Percentiles rank a stretch among this genome's conserved stretches.
These are phyloP conservation scores for Mystacides longicornis DNA, from an alignment of 2,888 invertebrate genomes.

Conservation along the genomic window DNA sequence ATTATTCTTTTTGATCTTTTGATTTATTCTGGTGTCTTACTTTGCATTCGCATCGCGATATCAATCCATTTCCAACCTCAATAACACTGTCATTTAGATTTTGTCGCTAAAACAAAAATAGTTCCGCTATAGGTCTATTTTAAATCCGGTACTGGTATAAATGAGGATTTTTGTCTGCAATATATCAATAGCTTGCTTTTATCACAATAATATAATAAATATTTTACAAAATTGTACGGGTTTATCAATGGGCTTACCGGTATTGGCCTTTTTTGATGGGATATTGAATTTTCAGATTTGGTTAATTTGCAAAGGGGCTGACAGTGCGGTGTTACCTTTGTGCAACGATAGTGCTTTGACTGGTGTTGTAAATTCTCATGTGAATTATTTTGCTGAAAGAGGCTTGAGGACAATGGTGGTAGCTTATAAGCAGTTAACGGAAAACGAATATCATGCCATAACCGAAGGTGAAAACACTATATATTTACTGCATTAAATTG, in stretches of 20 bases:
- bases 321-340: slow-evolving; percentile 66
- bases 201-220: background rate
- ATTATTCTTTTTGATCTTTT: too few species aligned
- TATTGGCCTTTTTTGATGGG: too few species aligned
- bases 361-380: slow-evolving; percentile 45
- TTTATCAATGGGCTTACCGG: too few species aligned
- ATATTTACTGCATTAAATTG: background rate
- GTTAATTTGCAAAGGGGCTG: slow-evolving; percentile 78
- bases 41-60: too few species aligned
- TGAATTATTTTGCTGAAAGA: slow-evolving; percentile 50
- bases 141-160: background rate
- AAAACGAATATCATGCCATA: slow-evolving; percentile 60
- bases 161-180: background rate
- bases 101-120: too few species aligned
- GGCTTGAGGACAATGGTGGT: slow-evolving; percentile 81
- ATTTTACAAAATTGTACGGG: background rate
- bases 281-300: slow-evolving; percentile 49
- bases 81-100: too few species aligned
- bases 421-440: slow-evolving; percentile 58
- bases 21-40: too few species aligned
- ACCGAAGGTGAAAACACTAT: slow-evolving; percentile 37
- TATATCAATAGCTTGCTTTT: background rate
- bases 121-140: too few species aligned
- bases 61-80: too few species aligned
- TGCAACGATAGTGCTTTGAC: slow-evolving; percentile 41